Evolutionary conservation across 2,113 vertebrate genomes (phyloP), one percentile per base, ranked within the genome.

Genomic region (Antennarius striatus): DNA sequence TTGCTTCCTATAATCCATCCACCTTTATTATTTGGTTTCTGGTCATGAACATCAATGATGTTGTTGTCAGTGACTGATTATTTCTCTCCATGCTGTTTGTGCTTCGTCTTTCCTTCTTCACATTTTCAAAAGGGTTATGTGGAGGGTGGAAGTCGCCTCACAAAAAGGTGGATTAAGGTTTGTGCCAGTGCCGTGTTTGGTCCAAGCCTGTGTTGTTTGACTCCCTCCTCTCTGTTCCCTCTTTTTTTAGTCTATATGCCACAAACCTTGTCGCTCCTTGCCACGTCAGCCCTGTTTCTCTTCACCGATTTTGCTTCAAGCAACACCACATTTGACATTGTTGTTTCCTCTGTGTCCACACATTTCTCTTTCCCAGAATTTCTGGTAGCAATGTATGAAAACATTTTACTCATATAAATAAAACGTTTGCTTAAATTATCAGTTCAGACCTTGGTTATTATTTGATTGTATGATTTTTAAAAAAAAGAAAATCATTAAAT

Each of bases 141-240:
- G 54, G 93, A 95, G 73, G 93, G 68, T 4, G 73, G 71, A 63
- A 82, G 91, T 73, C 92, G 93, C 80, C 95, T 94, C 84, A 95
- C 91, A 81, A 96, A 96, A 91, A 94, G 96, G 79, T 98, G 96
- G 95, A 96, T 95, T 82, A 96, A 98, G 95, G 95, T 98, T 95
- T 91, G 92, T 93, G 74, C 51, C 65, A 55, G 57, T 58, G 52
- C 69, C 66, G 13, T 56, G 68, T 83, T 70, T 54, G 68, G 60
- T 73, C 56, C 28, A 42, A 57, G 49, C 75, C 52, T 77, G 68
- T 77, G 67, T 77, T 79, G 61, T 77, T 79, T 49, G 7, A 59
- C 56, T 9, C 43, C 64, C 43, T 68, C 43, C 53, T 42, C 16
- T 22, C 36, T 29, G 45, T 45, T 13, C 43, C n/a, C 46, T 43